Evolutionary conservation across 2,797 vertebrate genomes (phyloP).

Genomic region (Fistularia commersonii): DNA sequence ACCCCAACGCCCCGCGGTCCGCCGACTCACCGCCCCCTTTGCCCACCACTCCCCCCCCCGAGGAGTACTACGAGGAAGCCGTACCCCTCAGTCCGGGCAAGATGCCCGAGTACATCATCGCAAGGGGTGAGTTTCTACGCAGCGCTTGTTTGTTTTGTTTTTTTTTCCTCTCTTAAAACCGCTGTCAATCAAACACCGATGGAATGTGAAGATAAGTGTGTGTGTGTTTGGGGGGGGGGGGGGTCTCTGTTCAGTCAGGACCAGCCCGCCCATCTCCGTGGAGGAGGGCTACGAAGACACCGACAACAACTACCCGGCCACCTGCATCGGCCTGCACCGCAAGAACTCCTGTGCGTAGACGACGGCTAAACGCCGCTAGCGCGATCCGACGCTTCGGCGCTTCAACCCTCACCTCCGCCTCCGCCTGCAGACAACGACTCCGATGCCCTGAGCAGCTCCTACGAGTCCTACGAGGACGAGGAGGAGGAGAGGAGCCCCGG

Average conservation of each 20-base stretch:
- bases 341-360: slow-evolving; percentile 89
- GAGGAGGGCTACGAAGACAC: slow-evolving; percentile 94
- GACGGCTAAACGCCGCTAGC: too few species aligned
- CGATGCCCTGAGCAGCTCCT: slow-evolving; percentile 95
- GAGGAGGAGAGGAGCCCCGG: slow-evolving; percentile 82
- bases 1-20: slow-evolving; percentile 33
- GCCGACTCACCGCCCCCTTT: slow-evolving; percentile 80
- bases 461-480: slow-evolving; percentile 96
- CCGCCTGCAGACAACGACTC: slow-evolving; percentile 88
- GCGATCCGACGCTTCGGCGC: too few species aligned
- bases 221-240: too few species aligned
- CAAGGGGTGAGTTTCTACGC: slow-evolving; percentile 62
- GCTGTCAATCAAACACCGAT: not conserved
- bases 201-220: too few species aligned
- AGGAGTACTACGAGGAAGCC: slow-evolving; percentile 97
- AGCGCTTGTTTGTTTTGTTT: slow-evolving; percentile 16
- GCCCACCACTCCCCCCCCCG: slow-evolving; percentile 91
- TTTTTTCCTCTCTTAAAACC: not conserved
- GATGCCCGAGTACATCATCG: slow-evolving; percentile 89
- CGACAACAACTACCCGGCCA: slow-evolving; percentile 87
- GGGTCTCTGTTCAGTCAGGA: slow-evolving; percentile 76
- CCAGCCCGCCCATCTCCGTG: slow-evolving; percentile 89
- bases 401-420: not conserved
- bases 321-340: slow-evolving; percentile 85
- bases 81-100: slow-evolving; percentile 90